Percentiles rank a stretch among this genome's conserved stretches.
phyloP scores from a whole-genome alignment of 2,113 vertebrate species.

The Saguinus imperator region DNA sequence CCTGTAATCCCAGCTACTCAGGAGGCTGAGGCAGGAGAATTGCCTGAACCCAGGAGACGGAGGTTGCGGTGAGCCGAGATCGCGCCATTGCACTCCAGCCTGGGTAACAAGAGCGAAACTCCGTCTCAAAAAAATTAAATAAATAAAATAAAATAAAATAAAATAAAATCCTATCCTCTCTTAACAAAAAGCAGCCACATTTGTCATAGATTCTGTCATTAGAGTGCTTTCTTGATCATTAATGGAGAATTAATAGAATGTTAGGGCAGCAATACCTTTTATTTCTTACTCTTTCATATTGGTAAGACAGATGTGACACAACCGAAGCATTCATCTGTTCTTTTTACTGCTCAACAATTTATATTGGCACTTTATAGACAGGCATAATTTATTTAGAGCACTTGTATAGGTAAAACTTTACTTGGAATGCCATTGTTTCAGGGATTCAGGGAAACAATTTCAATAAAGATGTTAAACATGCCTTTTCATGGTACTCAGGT shows the following conservation, averaged over 20 bases:
- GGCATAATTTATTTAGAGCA: constrained; percentile 1
- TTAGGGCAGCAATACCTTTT: background rate
- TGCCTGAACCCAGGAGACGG: too few relatives aligned
- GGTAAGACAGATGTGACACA: background rate
- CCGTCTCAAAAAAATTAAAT: too few relatives aligned
- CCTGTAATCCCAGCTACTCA: too few relatives aligned
- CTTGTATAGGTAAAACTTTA: constrained; percentile 12
- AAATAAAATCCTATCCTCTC: background rate
- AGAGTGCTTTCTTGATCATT: background rate
- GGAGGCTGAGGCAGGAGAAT: too few relatives aligned
- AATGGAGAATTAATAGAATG: background rate
- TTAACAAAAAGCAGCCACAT: background rate
- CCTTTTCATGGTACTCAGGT: background rate
- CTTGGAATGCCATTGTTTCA: background rate
- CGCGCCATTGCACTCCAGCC: too few relatives aligned
- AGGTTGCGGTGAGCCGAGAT: too few relatives aligned
- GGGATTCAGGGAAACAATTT: background rate
- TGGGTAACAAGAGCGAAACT: too few relatives aligned
- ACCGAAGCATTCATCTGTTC: background rate
- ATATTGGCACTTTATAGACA: background rate
- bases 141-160: too few relatives aligned
- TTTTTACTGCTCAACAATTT: background rate
- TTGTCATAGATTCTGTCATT: background rate
- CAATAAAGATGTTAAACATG: background rate
- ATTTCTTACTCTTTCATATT: background rate